Base-by-base conservation (phyloP, 2,797 vertebrate genomes). In the Notamacropus eugenii region DNA sequence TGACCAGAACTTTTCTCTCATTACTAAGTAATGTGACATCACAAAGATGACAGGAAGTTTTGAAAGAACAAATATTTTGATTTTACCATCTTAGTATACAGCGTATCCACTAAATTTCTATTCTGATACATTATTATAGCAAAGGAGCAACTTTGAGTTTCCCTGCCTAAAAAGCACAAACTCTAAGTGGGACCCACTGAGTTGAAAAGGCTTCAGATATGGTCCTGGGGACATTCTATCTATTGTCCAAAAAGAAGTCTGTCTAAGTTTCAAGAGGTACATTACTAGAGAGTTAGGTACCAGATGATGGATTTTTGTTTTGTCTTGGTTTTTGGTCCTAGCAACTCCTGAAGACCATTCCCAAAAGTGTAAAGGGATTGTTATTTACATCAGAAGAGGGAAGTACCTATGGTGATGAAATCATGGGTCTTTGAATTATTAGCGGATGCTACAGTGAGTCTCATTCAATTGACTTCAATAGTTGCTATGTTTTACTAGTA, bases 31-130 rank as follows among this genome's bases (percentile, higher is more conserved):
- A 87, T 96, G 29, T 57, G 67, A 91, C 90, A 67, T 87, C 90
- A 91, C 50, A 91, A 90, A 91, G 46, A 2, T 62, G 34, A 56
- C 67, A n/a, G 67, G 52, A 95, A 19, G 74, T 93, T 93, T 94
- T 92, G 27, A 67, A 59, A 95, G 92, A 52, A 3, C 24, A 59
- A 55, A 56, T 95, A 95, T 62, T 94, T 13, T 55, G 31, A 74
- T 90, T 93, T 93, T 54, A 27, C n/a, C 95, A 40, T 67, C 54
- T n/a, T 29, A 40, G 4, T 16, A 5, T 87, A 93, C 74, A 10
- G 40, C 46, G n/a, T 9, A 1, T 24, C 19, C 3, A 82, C n/a
- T 82, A 82, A 82, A 82, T 82, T 82, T 82, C 40, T 82, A 10
- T 19, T 82, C 40, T 46, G 19, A 82, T 46, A 40, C 67, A 6